Evolutionary conservation across 2,113 vertebrate species (phyloP), one percentile per base, ranked within the genome.

Genomic region (Periophthalmodon schlosseri): DNA sequence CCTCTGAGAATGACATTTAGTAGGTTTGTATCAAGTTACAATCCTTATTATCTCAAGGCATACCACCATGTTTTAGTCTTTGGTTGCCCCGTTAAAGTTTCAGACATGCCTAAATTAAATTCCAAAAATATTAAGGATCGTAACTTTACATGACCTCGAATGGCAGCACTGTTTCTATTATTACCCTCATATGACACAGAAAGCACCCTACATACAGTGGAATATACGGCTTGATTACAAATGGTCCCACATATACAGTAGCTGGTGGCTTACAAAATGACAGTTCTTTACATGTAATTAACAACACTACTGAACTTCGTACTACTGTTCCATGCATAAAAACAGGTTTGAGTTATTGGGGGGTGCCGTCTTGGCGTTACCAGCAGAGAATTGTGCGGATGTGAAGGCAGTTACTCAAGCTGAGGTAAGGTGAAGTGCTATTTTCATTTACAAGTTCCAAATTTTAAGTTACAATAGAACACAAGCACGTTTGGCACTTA

Each of bases 391-490:
- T 21, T 73, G 84, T 84, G 80, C 80, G 69, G 84, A 69, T 86
- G 85, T 84, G 75, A 68, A 92, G 92, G 91, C 91, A 92, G 90
- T 89, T 73, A 84, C 89, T 78, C 77, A 84, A 83, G 89, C 85
- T 86, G 87, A 93, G 91, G 86, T 89, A 89, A 87, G 70, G 80
- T 87, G 82, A 90, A 87, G 85, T 86, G 89, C 78, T 91, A 77
- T 78, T 81, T 80, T 72, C n/a, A 23, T 79, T 88, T 70, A 77
- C 68, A 79, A 85, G 70, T 75, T 83, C 75, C 76, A 84, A 85
- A 81, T 85, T 76, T 60, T 69, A 82, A 78, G 70, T 73, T 74
- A 91, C 84, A 68, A 68, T 61, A 78, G 65, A 87, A 86, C 86
- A 90, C 84, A 70, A 90, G 74, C 87, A 91, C 88, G 8, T 87